Evolutionary conservation across 2,113 vertebrate genomes (phyloP).

Genomic region (Macrotus californicus): DNA sequence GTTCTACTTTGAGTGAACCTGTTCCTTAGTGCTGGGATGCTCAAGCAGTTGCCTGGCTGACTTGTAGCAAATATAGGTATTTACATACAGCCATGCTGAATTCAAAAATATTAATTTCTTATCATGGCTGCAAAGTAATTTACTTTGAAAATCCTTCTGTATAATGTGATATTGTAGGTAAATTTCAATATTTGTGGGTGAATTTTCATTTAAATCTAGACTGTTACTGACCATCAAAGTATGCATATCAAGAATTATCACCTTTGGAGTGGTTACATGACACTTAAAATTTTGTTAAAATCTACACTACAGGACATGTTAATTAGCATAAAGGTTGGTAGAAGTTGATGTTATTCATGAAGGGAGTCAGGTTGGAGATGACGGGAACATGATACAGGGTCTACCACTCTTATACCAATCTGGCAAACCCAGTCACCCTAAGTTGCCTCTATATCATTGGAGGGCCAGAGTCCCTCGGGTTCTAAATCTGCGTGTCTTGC

Average conservation of each 20-base stretch:
- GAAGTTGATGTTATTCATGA: not conserved
- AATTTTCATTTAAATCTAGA: slow-evolving; percentile 15
- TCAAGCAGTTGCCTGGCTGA: too few relatives aligned
- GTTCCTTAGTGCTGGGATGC: too few relatives aligned
- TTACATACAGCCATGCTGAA: not conserved
- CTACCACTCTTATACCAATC: too few relatives aligned
- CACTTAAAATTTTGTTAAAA: not conserved
- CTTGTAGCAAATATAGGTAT: not conserved
- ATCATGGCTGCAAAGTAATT: not conserved
- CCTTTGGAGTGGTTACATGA: not conserved
- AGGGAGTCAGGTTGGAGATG: not conserved
- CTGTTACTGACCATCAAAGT: not conserved
- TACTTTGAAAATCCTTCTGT: not conserved
- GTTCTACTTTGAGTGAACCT: too few relatives aligned
- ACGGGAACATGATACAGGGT: rapidly evolving
- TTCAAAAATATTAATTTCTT: slow-evolving; percentile 8
- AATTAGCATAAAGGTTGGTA: not conserved
- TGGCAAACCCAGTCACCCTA: not conserved
- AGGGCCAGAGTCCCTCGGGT: not conserved
- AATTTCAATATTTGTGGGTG: not conserved
- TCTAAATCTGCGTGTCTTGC: not conserved
- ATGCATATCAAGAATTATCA: not conserved
- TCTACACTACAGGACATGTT: not conserved
- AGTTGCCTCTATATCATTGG: rapidly evolving
- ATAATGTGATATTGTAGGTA: not conserved